These are phyloP conservation scores for Lomographa bimaculata DNA, from an alignment of 2,888 invertebrate genomes.

Conservation along the genomic window DNA sequence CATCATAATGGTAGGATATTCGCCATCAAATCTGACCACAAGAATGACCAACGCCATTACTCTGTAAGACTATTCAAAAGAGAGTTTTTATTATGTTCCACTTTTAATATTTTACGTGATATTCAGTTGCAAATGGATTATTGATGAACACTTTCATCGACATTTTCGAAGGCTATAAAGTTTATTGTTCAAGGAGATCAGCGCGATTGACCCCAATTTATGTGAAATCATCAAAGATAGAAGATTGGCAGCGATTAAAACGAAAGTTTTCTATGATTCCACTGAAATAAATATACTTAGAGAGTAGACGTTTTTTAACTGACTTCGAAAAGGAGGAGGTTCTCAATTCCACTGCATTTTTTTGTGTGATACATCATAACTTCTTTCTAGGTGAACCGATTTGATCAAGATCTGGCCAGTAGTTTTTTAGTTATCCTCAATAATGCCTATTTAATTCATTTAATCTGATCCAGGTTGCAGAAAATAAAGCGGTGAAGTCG, in stretches of 20 bases:
- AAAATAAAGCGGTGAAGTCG: no score
- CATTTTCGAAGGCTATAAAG: conserved; percentile 19
- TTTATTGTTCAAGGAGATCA: conserved; percentile 14
- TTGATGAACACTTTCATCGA: conserved; percentile 20
- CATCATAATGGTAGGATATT: conserved; percentile 37
- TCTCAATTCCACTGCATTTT: no score
- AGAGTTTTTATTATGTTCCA: conserved; percentile 31
- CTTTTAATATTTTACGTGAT: conserved; percentile 47
- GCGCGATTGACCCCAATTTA: conserved; percentile 27
- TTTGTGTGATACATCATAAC: no score
- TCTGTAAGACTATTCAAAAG: conserved; percentile 32
- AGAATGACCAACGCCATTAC: conserved; percentile 37
- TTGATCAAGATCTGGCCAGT: no score
- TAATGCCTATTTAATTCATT: no score
- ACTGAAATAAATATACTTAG: conserved; percentile 25
- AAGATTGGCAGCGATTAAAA: conserved; percentile 31
- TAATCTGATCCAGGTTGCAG: no score
- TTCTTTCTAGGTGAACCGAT: no score
- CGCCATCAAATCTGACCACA: conserved; percentile 43
- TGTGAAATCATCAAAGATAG: conserved; percentile 25
- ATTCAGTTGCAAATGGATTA: conserved; percentile 25
- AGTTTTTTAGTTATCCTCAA: no score
- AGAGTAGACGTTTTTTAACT: conserved; percentile 29
- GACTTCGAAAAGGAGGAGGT: no score
- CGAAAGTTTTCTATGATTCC: conserved; percentile 27